A percentile compares a stretch with the other conserved stretches of the same genome.
Conservation (phyloP, 53 echinoderm and acorn worm species). For the Mesocentrotus franciscanus region DNA sequence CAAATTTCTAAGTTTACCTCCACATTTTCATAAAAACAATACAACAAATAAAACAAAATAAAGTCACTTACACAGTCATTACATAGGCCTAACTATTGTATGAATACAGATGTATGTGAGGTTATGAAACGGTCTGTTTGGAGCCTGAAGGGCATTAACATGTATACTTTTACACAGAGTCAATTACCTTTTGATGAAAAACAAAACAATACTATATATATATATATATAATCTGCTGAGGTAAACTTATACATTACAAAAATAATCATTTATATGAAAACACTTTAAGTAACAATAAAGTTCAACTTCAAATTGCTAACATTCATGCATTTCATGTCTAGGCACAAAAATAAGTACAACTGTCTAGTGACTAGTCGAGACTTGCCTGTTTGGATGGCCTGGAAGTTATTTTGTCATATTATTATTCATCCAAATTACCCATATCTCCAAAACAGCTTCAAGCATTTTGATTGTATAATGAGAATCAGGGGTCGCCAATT, state of each 20-base stretch:
- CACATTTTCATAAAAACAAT: no score
- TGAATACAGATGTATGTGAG: no score
- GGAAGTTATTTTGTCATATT: neutral
- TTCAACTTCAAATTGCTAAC: neutral
- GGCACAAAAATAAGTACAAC: neutral
- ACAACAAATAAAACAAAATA: no score
- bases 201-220: no score
- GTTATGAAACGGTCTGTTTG: no score
- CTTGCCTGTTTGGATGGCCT: neutral
- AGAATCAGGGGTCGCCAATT: constrained; percentile 48
- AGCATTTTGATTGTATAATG: constrained; percentile 43
- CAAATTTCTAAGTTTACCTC: no score
- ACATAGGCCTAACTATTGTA: no score
- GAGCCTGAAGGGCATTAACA: no score
- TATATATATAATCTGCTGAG: neutral
- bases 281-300: neutral
- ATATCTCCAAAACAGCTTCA: constrained; percentile 37
- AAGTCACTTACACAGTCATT: no score
- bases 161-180: no score
- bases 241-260: neutral
- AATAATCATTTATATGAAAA: neutral
- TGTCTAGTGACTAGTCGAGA: neutral
- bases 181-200: no score
- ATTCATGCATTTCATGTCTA: neutral
- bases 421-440: constrained; percentile 19